Conservation (phyloP, 2,888 invertebrate genomes). For the Neoitamus cyanurus region DNA sequence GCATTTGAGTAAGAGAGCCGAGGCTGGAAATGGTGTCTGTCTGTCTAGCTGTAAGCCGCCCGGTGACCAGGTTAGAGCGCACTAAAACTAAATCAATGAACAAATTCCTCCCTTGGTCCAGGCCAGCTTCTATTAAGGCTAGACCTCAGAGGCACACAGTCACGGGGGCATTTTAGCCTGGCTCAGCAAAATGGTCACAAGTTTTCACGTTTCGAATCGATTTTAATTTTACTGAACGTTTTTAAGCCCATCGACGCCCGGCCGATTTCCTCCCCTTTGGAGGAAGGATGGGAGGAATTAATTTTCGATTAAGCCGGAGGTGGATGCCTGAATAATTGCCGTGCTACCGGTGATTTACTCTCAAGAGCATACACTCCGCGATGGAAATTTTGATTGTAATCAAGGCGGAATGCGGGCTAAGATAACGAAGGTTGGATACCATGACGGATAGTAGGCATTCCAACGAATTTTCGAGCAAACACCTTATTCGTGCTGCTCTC, state of each 20-base stretch:
- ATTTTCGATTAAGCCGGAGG: conserved; percentile 1
- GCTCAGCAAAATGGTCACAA: conserved; percentile 33
- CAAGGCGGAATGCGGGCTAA: background rate
- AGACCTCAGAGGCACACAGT: background rate
- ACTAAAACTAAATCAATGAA: conserved; percentile 9
- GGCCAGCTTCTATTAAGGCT: background rate
- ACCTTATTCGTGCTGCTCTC: background rate
- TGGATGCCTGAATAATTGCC: background rate
- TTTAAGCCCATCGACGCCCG: background rate
- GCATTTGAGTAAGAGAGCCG: background rate
- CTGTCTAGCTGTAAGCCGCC: conserved; percentile 8
- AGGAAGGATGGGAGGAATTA: background rate
- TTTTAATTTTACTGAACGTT: conserved; percentile 13
- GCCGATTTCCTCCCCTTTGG: background rate
- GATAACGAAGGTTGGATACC: background rate
- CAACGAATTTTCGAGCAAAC: background rate
- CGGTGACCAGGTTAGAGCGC: background rate
- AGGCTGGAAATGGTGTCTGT: background rate
- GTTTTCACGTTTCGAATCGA: conserved; percentile 28
- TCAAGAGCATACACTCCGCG: background rate
- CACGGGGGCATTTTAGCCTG: background rate
- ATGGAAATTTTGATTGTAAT: conserved; percentile 19
- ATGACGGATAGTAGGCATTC: background rate
- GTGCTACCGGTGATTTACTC: background rate
- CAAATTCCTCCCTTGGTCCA: background rate